These are phyloP conservation scores for Naso thynnoides DNA, from an alignment of 2,797 vertebrate species.

Conservation along the genomic window DNA sequence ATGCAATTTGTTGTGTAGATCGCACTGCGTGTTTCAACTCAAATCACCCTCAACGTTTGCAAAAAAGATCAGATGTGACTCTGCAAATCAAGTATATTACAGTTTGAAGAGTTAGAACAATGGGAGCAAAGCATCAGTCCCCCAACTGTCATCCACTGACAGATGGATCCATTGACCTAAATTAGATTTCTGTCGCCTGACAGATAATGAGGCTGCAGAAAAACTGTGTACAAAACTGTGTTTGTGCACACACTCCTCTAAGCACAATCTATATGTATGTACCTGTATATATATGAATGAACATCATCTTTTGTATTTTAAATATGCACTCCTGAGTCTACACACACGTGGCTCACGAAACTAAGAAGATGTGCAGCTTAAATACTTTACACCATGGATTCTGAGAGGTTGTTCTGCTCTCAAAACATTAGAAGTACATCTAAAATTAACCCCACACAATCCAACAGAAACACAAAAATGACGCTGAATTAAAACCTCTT, in stretches of 20 bases:
- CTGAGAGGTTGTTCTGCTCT: neutral
- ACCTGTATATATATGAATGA: neutral
- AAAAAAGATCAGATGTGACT: neutral
- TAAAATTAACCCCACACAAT: neutral
- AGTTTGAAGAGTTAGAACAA: neutral
- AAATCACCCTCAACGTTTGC: conserved; percentile 1
- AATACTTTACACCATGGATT: neutral
- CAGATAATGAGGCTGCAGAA: conserved; percentile 33
- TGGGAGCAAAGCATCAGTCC: conserved; percentile 1
- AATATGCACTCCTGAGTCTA: neutral
- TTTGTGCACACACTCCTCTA: neutral
- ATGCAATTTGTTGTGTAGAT: neutral
- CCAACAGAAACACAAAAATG: neutral
- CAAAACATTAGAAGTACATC: neutral
- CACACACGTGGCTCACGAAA: neutral
- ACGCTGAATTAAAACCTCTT: neutral
- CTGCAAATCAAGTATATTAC: neutral
- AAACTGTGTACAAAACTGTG: conserved; percentile 13
- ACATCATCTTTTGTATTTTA: neutral
- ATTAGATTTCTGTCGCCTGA: conserved; percentile 45
- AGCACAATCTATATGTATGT: neutral
- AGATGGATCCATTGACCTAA: conserved; percentile 58
- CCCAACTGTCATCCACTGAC: conserved; percentile 34
- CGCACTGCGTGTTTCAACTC: neutral
- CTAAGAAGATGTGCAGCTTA: neutral